phyloP scores from a whole-genome alignment of 2,888 invertebrate species.

The Trichacis sp. region DNA sequence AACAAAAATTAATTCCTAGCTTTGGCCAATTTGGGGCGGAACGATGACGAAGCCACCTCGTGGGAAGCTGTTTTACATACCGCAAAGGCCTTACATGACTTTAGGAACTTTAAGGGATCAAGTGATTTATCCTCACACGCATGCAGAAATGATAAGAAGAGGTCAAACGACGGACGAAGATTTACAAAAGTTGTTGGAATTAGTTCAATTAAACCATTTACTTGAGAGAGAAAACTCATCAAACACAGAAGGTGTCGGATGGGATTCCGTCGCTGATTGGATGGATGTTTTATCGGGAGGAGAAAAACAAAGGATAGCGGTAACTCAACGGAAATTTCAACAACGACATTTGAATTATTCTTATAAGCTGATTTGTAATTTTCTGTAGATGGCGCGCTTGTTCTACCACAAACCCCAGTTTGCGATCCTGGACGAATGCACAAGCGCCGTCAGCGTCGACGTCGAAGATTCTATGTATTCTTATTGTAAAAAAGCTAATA shows the following conservation, averaged over 20 bases:
- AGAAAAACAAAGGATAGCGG: conserved; percentile 97
- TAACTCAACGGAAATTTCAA: conserved; percentile 60
- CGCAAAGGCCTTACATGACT: conserved; percentile 98
- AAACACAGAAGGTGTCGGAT: conserved; percentile 73
- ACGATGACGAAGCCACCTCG: conserved; percentile 94
- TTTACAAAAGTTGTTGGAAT: conserved; percentile 80
- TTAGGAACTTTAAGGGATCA: conserved; percentile 94
- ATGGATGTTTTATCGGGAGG: conserved; percentile 98
- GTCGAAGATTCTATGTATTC: conserved; percentile 98
- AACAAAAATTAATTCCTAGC: conserved; percentile 57
- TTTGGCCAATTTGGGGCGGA: conserved; percentile 98
- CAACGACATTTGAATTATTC: not conserved
- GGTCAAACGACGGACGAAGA: conserved; percentile 82
- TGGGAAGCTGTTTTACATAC: conserved; percentile 96
- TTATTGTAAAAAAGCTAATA: conserved; percentile 86
- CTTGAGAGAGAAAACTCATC: conserved; percentile 80
- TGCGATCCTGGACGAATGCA: conserved; percentile 98
- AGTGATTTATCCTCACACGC: conserved; percentile 94
- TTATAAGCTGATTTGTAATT: conserved; percentile 6
- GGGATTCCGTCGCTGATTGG: conserved; percentile 97
- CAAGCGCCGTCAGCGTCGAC: conserved; percentile 98
- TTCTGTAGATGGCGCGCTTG: conserved; percentile 87
- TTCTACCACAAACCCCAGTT: conserved; percentile 99
- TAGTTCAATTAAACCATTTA: conserved; percentile 88
- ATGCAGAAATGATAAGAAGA: conserved; percentile 83